Conservation (phyloP, 2,797 vertebrate species). For the Avahi laniger region DNA sequence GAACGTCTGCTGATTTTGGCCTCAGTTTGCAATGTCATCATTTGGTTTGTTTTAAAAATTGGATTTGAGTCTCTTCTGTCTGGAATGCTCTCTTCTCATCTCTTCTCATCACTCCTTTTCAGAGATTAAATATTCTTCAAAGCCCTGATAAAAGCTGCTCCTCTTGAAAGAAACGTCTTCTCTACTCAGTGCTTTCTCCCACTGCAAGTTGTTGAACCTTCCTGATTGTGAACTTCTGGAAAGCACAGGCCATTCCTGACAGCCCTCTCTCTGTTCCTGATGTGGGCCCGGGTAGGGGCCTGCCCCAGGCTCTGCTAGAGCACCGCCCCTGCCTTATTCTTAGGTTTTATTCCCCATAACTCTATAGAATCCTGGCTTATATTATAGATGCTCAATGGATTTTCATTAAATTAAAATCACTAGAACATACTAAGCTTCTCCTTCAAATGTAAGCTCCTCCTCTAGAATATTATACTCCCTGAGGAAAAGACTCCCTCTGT, state of each 20-base stretch:
- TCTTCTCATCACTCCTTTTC: not conserved
- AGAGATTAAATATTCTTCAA: not conserved
- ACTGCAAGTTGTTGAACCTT: not conserved
- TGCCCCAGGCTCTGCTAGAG: not conserved
- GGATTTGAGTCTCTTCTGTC: not conserved
- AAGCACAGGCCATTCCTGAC: not conserved
- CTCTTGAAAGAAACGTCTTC: not conserved
- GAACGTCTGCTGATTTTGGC: not conserved
- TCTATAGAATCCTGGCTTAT: not conserved
- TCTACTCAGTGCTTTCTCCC: not conserved
- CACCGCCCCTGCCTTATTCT: not conserved
- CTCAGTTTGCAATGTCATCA: not conserved
- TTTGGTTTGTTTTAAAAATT: conserved; percentile 3
- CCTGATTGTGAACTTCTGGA: not conserved
- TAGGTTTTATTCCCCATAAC: not conserved
- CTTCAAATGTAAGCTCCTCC: not conserved
- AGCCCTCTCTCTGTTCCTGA: not conserved
- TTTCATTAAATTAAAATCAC: conserved; percentile 21
- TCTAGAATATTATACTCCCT: not conserved
- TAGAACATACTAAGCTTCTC: not conserved
- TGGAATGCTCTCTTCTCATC: not conserved
- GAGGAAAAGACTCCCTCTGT: not conserved
- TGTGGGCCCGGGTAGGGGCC: not conserved
- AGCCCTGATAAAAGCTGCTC: not conserved
- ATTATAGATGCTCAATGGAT: not conserved